Conservation (phyloP, 2,113 vertebrate genomes). For the Oxygymnocypris stewartii region DNA sequence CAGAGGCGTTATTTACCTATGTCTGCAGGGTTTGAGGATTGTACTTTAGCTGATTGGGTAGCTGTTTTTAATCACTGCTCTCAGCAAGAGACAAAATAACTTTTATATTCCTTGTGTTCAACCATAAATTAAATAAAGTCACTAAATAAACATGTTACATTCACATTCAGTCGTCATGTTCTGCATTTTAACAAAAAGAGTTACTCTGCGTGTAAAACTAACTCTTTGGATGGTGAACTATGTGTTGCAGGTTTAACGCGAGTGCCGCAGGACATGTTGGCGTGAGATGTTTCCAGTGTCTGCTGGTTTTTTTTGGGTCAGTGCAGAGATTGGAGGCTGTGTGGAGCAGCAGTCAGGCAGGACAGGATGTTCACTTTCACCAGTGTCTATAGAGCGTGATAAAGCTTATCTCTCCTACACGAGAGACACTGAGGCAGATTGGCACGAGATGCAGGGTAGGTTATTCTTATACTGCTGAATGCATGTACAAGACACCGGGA, state of each 20-base stretch:
- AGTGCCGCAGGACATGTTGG: background rate
- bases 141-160: background rate
- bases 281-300: background rate
- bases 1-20: background rate
- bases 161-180: background rate
- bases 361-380: slow-evolving; percentile 14
- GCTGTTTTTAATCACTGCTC: slow-evolving; percentile 9
- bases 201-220: background rate
- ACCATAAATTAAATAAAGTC: background rate
- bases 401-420: slow-evolving; percentile 27
- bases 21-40: background rate
- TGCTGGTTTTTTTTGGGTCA: background rate
- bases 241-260: slow-evolving; percentile 2
- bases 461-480: background rate
- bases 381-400: slow-evolving; percentile 24
- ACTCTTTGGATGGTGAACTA: background rate
- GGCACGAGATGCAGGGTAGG: background rate
- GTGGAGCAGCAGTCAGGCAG: background rate
- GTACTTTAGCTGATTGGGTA: background rate
- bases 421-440: background rate
- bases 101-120: background rate
- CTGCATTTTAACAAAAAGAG: background rate
- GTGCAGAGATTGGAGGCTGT: slow-evolving; percentile 1
- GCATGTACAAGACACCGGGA: background rate
- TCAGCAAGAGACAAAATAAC: background rate